phyloP scores from a whole-genome alignment of 2,113 vertebrate species.

The Casuarius casuarius region DNA sequence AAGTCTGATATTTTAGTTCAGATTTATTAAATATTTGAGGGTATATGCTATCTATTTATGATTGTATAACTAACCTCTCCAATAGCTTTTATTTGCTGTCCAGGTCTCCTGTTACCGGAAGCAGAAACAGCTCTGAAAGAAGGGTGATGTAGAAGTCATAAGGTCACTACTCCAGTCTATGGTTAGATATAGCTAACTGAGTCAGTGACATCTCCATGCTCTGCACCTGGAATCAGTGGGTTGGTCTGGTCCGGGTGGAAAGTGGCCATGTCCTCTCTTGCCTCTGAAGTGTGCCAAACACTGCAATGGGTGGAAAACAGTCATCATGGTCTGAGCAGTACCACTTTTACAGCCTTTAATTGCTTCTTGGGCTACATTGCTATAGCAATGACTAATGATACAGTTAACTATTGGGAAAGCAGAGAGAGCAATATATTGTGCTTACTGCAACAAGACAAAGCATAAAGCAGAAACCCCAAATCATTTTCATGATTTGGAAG shows the following conservation, averaged over 20 bases:
- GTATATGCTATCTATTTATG: not conserved
- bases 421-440: not conserved
- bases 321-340: not conserved
- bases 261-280: not conserved
- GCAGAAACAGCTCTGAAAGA: not conserved
- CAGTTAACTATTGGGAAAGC: not conserved
- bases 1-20: not conserved
- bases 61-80: not conserved
- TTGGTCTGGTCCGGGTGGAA: not conserved
- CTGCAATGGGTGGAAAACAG: not conserved
- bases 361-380: not conserved
- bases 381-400: not conserved
- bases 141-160: not conserved
- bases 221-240: not conserved
- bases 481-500: not conserved
- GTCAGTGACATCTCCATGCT: accelerated
- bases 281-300: not conserved
- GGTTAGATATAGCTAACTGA: not conserved
- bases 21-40: not conserved
- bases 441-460: not conserved
- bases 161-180: not conserved
- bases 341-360: not conserved
- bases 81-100: not conserved
- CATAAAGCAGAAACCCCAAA: not conserved
- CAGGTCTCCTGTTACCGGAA: not conserved